phyloP scores from a whole-genome alignment of 2,797 vertebrate genomes.

The Tokudaia muenninki region DNA sequence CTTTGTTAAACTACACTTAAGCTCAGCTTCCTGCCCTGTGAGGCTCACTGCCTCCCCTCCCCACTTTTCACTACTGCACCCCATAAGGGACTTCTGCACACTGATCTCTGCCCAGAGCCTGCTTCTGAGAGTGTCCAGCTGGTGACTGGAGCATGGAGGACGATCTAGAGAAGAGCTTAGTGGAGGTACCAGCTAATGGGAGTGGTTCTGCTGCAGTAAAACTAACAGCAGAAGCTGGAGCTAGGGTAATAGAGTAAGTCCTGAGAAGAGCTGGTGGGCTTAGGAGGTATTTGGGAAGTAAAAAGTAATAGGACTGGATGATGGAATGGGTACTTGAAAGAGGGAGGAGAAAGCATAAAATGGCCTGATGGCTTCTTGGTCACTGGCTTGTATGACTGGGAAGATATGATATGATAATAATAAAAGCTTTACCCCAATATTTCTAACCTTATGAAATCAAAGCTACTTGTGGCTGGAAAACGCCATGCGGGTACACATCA shows the following conservation, averaged over 20 bases:
- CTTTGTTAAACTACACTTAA: neutral
- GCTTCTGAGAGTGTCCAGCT: neutral
- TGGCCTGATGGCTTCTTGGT: neutral
- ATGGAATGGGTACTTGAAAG: neutral
- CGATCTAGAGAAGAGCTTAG: neutral
- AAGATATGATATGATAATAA: neutral
- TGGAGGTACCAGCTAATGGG: neutral
- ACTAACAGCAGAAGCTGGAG: too few species aligned
- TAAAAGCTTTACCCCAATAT: too few species aligned
- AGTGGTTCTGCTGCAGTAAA: neutral
- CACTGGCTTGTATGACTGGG: neutral
- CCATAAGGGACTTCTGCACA: neutral
- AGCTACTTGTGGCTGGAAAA: too few species aligned
- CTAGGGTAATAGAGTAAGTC: neutral
- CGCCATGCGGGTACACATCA: too few species aligned
- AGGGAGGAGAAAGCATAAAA: neutral
- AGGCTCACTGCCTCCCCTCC: neutral
- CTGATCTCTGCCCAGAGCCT: neutral
- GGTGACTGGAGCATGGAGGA: neutral
- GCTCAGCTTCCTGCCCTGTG: neutral
- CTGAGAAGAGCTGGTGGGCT: neutral
- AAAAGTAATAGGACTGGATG: neutral
- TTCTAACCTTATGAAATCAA: too few species aligned
- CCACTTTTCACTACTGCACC: neutral
- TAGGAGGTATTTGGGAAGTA: conserved; percentile 2